These are phyloP conservation scores for Spilosoma lubricipeda DNA, from an alignment of 2,888 invertebrate species.

Conservation along the genomic window DNA sequence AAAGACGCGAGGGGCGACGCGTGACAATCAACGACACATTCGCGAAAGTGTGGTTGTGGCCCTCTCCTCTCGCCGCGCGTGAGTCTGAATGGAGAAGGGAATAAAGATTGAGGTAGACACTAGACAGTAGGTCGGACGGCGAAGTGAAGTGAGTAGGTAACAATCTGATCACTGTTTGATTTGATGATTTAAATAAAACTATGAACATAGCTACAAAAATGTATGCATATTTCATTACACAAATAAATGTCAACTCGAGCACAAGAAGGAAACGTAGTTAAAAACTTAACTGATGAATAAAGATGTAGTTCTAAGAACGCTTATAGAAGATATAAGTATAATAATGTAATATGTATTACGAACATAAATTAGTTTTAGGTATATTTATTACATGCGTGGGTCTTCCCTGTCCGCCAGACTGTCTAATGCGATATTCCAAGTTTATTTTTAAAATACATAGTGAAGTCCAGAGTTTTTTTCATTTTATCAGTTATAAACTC, in stretches of 20 bases:
- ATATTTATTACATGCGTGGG: slow-evolving; percentile 39
- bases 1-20: too few relatives aligned
- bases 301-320: slow-evolving; percentile 45
- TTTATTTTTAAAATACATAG: slow-evolving; percentile 58
- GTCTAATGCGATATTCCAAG: slow-evolving; percentile 56
- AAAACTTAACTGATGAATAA: slow-evolving; percentile 16
- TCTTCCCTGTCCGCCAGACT: slow-evolving; percentile 60
- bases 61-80: too few relatives aligned
- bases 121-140: background rate
- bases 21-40: too few relatives aligned
- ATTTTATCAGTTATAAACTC: slow-evolving; percentile 33
- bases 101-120: background rate
- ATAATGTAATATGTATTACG: slow-evolving; percentile 35
- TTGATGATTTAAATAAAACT: background rate
- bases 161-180: background rate
- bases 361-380: background rate
- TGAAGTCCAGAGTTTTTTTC: slow-evolving; percentile 56
- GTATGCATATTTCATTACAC: background rate
- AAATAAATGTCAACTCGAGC: slow-evolving; percentile 13
- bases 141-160: background rate
- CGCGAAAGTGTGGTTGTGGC: too few relatives aligned
- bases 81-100: too few relatives aligned
- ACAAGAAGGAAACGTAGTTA: slow-evolving; percentile 12
- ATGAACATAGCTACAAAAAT: slow-evolving; percentile 11
- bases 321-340: slow-evolving; percentile 22